Evolutionary conservation across 2,797 vertebrate species (phyloP), one percentile per base, ranked within the genome.

Genomic region (Melanotaenia parkinsoni): DNA sequence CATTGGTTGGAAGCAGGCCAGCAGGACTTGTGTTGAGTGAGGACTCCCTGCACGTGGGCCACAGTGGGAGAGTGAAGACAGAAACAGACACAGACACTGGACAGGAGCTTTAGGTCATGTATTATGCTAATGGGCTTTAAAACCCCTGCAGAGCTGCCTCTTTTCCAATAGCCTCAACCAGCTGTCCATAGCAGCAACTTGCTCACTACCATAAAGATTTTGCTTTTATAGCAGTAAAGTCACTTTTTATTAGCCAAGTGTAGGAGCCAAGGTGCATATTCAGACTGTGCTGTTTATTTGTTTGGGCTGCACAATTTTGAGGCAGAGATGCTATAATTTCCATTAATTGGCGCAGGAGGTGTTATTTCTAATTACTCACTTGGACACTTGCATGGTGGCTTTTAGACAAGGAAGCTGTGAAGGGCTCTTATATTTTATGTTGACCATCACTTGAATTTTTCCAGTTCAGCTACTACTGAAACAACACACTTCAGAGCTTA

Each of bases 1-100:
- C 76, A 73, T 45, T 47, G 67, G 37, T 74, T 91, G 87, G 82
- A 80, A 53, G 51, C 54, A 24, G 37, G 84, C 90, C 89, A 91
- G 77, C 78, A 74, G 86, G 47, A 64, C 58, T 79, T 57, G 82
- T 91, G 90, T 76, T 90, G 91, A 92, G 82, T 91, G 89, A 91
- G 51, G 72, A 79, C 72, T 77, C 82, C 74, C 77, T 53, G 58
- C 89, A 86, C 63, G 59, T 89, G 90, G 83, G 70, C 54, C 77
- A 81, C 82, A 51, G 75, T 84, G 74, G 76, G 81, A 75, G 77
- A 79, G 79, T 74, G 83, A 72, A 74, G 85, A 89, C 62, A 64
- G 76, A 81, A 58, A 28, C n/a, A 0, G 13, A 56, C 53, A 58
- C 5, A 83, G 18, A 79, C 50, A 70, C 45, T 47, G 63, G 74